Evolutionary conservation across 2,888 invertebrate species (phyloP).

Genomic region (Lissonota sp.): DNA sequence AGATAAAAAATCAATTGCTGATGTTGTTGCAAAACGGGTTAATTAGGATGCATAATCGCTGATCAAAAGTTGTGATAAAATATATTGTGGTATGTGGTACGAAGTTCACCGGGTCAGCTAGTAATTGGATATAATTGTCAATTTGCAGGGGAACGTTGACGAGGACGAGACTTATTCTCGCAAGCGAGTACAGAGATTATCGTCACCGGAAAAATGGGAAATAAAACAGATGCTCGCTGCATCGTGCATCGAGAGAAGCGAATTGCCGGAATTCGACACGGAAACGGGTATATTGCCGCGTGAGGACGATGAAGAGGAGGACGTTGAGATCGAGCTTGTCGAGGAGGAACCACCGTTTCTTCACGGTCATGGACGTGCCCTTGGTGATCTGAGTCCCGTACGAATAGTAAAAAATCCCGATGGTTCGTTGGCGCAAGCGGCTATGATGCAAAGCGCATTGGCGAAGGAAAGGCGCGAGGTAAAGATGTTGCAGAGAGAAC

Average conservation of each 20-base stretch:
- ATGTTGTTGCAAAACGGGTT: no score
- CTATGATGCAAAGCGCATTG: conserved; percentile 99
- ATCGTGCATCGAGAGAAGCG: conserved; percentile 88
- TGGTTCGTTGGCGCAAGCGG: conserved; percentile 98
- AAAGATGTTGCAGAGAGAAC: conserved; percentile 97
- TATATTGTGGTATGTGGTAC: no score
- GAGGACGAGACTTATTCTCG: conserved; percentile 93
- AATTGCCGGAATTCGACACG: conserved; percentile 98
- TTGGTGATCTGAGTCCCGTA: conserved; percentile 97
- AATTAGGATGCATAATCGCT: no score
- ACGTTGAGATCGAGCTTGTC: conserved; percentile 98
- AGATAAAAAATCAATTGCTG: no score
- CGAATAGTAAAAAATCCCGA: conserved; percentile 99
- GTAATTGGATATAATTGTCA: no score
- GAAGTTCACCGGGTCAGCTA: no score
- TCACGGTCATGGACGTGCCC: conserved; percentile 95
- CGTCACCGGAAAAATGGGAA: conserved; percentile 99
- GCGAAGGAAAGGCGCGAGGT: conserved; percentile 98
- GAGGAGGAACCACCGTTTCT: conserved; percentile 99
- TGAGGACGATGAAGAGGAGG: conserved; percentile 97
- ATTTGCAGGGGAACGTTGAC: conserved; percentile 85
- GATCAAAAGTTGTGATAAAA: no score
- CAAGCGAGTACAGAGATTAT: conserved; percentile 95
- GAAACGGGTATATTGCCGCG: conserved; percentile 96
- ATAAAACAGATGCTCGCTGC: conserved; percentile 91